Base-by-base conservation (phyloP, 2,888 invertebrate species). In the Ormyrus thymus region DNA sequence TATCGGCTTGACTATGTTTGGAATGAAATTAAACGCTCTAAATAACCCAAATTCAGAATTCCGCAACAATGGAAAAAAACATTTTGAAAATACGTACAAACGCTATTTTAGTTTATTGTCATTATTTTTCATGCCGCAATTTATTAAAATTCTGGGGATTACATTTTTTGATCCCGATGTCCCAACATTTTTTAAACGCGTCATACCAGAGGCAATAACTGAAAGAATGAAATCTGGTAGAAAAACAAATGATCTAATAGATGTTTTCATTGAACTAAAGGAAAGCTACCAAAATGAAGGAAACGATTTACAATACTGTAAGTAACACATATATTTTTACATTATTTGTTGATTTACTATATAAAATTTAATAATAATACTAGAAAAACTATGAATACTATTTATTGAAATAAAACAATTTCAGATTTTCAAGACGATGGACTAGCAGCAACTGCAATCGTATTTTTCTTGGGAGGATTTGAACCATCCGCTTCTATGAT, bases 1-100 rank as follows among this genome's bases (percentile, higher is more conserved):
- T 6, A 91, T 92, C 73, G 90, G 90, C 5, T 90, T 90, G 0
- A 90, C 91, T 0, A 92, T 91, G 1, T 92, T 88, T 64, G 92
- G 92, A 0, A 85, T 92, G 0, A 86, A 89, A 70, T 91, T 90
- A 1, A 91, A 92, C 79, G 90, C 90, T 1, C 84, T 91, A 13
- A 88, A 87, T 15, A 84, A 90, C 65, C 89, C 90, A 0, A 85
- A 92, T 10, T 87, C 90, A 0, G 90, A 90, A 59, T 92, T 92
- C 76, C 90, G 91, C 0, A 85, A 86, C 1, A 85, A 86, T 62
- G 91, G 91, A 9, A 87, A 89, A 0, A 86, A 87, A 45, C 87
- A 92, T 3, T 92, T 92, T 71, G 73, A 84, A 0, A 89, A 87
- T 59, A 85, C 84, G 10, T 79, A 87, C 0, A 81, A 81, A 9